Evolutionary conservation across 2,888 invertebrate species (phyloP), one percentile per base, ranked within the genome.

Genomic region (Andrena dorsata): DNA sequence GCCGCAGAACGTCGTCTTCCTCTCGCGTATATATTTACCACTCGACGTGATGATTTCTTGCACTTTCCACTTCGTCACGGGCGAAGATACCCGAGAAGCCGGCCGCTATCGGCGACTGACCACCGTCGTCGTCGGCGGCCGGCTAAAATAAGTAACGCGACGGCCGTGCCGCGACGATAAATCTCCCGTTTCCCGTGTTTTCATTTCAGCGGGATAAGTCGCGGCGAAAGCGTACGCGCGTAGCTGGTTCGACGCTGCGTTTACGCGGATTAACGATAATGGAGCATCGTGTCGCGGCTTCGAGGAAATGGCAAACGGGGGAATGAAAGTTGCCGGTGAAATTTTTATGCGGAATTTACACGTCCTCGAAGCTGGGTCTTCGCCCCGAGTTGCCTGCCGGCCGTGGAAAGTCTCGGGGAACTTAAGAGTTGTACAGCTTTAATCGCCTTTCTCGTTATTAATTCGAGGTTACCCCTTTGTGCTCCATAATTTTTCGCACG

Each of bases 191-290:
- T 20, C 16, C 58, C 35, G n/a, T 51, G 60, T 66, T 73, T 74
- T 51, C 66, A 30, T 78, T 74, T 13, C 53, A 35, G 8, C 20
- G 51, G 26, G 74, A 74, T 78, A 74, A 32, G 66, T 30, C 16
- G 49, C 16, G 51, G 61, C 20, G 53, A 66, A 30, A 77, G 28
- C 61, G 60, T 16, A 16, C 41, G 41, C 41, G 13, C 41, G 41
- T 53, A 10, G 23, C 73, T 41, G n/a, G 58, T 41, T 10, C 35
- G 7, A 2, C 47, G 35, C n/a, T 16, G 35, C 61, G 64, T 73
- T 76, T 58, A 64, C 10, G 23, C 23, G 76, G 30, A 76, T 76
- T 71, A 63, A 63, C 61, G 76, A 56, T 64, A 76, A 71, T 64
- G 64, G 53, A 76, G 58, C 56, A 63, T 53, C 63, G 56, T 47